phyloP scores from a whole-genome alignment of 2,888 invertebrate species.

The Drosophila austrosaltans region DNA sequence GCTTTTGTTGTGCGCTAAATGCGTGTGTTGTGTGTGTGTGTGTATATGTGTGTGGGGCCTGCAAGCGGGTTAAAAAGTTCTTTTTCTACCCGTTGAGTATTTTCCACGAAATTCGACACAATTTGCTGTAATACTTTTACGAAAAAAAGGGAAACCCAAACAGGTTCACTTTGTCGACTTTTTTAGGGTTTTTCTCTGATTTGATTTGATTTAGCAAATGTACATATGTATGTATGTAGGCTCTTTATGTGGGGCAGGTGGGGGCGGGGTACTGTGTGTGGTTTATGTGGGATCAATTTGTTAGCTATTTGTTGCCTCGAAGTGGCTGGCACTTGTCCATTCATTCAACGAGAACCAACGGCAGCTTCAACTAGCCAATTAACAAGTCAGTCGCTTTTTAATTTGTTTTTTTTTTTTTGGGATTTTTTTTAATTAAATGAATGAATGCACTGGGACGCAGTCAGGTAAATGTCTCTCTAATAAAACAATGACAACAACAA shows the following conservation, averaged over 20 bases:
- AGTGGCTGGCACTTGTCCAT: slow-evolving; percentile 21
- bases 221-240: too few relatives aligned
- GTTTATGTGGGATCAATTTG: slow-evolving; percentile 32
- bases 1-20: slow-evolving; percentile 55
- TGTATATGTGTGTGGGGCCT: slow-evolving; percentile 7
- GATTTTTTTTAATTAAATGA: slow-evolving; percentile 58
- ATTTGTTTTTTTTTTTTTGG: too few relatives aligned
- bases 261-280: background rate
- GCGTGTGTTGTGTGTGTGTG: slow-evolving; percentile 29
- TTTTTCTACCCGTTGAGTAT: slow-evolving; percentile 36
- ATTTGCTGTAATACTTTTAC: slow-evolving; percentile 27
- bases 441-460: slow-evolving; percentile 33
- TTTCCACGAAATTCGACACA: slow-evolving; percentile 52
- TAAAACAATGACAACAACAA: slow-evolving; percentile 14
- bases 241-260: slow-evolving; percentile 29
- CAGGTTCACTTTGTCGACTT: slow-evolving; percentile 56
- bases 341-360: slow-evolving; percentile 26
- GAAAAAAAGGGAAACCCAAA: slow-evolving; percentile 21
- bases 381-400: slow-evolving; percentile 39
- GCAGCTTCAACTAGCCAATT: slow-evolving; percentile 47
- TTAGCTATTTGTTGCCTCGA: slow-evolving; percentile 14
- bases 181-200: slow-evolving; percentile 40
- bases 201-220: slow-evolving; percentile 40
- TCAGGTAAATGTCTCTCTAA: background rate
- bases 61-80: slow-evolving; percentile 29